Conservation (phyloP, 2,113 vertebrate genomes). For the Hippoglossus stenolepis region DNA sequence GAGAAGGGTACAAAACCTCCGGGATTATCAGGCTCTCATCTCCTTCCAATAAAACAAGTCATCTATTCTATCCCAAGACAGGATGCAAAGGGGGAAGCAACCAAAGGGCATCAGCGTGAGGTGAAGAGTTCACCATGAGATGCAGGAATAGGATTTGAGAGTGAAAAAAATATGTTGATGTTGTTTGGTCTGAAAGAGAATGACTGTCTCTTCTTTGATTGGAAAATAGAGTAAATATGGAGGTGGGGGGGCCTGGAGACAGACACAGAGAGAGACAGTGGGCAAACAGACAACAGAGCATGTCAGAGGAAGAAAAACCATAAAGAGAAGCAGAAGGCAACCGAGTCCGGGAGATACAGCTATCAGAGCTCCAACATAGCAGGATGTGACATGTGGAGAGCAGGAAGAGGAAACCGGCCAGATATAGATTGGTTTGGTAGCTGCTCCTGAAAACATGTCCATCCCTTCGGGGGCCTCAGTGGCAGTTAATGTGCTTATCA, state of each 20-base stretch:
- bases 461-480: slow-evolving; percentile 54
- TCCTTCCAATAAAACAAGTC: slow-evolving; percentile 53
- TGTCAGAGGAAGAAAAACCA: slow-evolving; percentile 34
- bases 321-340: slow-evolving; percentile 17
- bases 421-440: slow-evolving; percentile 73
- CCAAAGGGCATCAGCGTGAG: slow-evolving; percentile 52
- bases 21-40: slow-evolving; percentile 46
- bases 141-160: slow-evolving; percentile 27
- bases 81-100: slow-evolving; percentile 40
- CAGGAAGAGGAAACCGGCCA: slow-evolving; percentile 77
- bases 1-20: slow-evolving; percentile 36
- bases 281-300: slow-evolving; percentile 2
- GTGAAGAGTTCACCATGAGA: slow-evolving; percentile 68
- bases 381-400: slow-evolving; percentile 74
- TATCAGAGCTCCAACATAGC: slow-evolving; percentile 68
- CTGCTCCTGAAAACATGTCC: slow-evolving; percentile 62
- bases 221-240: slow-evolving; percentile 22
- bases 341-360: slow-evolving; percentile 33
- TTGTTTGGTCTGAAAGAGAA: slow-evolving; percentile 29
- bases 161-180: slow-evolving; percentile 1
- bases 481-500: slow-evolving; percentile 64
- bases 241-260: slow-evolving; percentile 20
- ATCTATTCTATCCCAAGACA: slow-evolving; percentile 47
- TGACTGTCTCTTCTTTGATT: slow-evolving; percentile 42
- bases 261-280: not conserved